A percentile compares a stretch with the other conserved stretches of the same genome.
Conservation (phyloP, 1,140 invertebrate species). For the Halictus rubicundus region DNA sequence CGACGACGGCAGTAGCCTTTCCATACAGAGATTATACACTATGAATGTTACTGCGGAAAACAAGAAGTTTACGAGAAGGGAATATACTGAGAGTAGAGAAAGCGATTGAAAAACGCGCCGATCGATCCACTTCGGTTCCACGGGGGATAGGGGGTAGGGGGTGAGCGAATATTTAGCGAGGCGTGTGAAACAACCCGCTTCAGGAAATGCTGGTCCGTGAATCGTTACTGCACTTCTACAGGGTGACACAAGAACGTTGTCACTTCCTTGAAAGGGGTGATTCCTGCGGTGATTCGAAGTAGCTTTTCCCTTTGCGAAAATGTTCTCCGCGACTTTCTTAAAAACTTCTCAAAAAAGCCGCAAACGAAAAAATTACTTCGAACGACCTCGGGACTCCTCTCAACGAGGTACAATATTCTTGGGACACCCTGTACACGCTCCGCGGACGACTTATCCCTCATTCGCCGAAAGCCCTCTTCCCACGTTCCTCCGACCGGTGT, state of each 20-base stretch:
- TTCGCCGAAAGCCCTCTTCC: not conserved
- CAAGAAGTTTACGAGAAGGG: conserved; percentile 57
- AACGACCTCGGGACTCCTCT: too few relatives aligned
- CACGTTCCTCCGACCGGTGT: not conserved
- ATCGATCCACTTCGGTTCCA: not conserved
- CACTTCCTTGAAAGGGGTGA: too few relatives aligned
- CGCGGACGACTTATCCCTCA: too few relatives aligned
- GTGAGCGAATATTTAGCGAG: not conserved
- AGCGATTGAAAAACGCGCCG: conserved; percentile 33
- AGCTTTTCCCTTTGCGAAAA: too few relatives aligned
- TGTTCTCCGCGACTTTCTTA: too few relatives aligned
- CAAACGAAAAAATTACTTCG: too few relatives aligned
- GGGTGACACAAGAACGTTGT: too few relatives aligned
- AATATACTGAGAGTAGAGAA: conserved; percentile 40
- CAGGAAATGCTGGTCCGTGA: not conserved
- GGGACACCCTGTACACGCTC: too few relatives aligned
- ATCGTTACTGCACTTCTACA: not conserved
- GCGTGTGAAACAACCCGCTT: not conserved
- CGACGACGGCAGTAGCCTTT: conserved; percentile 55
- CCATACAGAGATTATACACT: conserved; percentile 50
- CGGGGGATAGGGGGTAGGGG: too few relatives aligned
- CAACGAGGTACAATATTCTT: too few relatives aligned
- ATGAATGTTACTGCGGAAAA: conserved; percentile 58
- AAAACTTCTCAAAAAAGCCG: too few relatives aligned
- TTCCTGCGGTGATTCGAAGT: too few relatives aligned